Evolutionary conservation across 2,797 vertebrate genomes (phyloP), one percentile per base, ranked within the genome.

Genomic region (Neosalanx taihuensis): DNA sequence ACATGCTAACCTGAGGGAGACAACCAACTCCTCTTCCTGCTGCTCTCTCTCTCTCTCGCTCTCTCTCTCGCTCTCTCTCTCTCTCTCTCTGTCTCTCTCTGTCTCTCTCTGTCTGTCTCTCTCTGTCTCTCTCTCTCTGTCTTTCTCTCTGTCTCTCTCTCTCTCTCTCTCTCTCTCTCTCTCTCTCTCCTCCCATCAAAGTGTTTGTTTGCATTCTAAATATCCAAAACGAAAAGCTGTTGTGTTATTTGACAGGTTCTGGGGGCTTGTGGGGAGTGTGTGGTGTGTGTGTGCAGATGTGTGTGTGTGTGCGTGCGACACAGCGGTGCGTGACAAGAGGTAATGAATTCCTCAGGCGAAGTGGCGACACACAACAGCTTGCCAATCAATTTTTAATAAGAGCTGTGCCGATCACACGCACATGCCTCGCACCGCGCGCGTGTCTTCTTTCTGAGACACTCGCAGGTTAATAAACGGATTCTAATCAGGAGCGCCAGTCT

Each of bases 341-440:
- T 90, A 90, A 91, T 91, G 87, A 91, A 91, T 91, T 91, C 86
- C 83, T 90, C 79, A 77, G n/a, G 80, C 51, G 26, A 85, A 87
- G 87, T 87, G 81, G 85, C 70, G 71, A 90, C 86, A 89, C 87
- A 89, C 84, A 89, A 87, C 89, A 89, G 90, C 89, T 91, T 89
- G 86, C 77, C 86, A 88, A 91, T 90, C 84, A 89, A 91, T 91
- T 89, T 91, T 90, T 91, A 91, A 91, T 91, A 90, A 87, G 85
- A 90, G 79, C 83, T 80, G 81, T 67, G 83, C 85, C 80, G 86
- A 89, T 87, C 87, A 86, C 85, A 87, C 86, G 83, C 83, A 79
- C 75, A 46, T n/a, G 33, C 74, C 65, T 29, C 33, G 41, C n/a
- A 17, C 62, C n/a, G 37, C 53, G 68, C 73, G 67, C 74, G 80